Evolutionary conservation across 2,888 invertebrate species (phyloP).

Genomic region (Aspidapion aeneum): DNA sequence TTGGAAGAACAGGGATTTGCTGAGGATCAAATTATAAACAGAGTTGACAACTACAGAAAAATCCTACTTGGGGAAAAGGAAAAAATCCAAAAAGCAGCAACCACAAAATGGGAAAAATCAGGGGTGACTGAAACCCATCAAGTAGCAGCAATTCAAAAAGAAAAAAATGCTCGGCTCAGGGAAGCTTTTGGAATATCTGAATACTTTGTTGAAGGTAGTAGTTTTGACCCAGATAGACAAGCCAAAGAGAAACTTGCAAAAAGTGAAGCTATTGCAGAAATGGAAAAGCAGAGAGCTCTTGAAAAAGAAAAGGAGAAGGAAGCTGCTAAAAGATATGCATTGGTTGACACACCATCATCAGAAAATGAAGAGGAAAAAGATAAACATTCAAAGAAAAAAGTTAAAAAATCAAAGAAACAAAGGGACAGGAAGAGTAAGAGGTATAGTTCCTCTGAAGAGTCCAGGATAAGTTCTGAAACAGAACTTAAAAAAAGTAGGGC

Average conservation of each 20-base stretch:
- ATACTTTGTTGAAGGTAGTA: constrained; percentile 90
- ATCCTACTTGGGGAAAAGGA: background rate
- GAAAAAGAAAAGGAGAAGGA: constrained; percentile 52
- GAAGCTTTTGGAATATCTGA: constrained; percentile 95
- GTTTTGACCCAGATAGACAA: constrained; percentile 78
- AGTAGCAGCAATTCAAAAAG: constrained; percentile 92
- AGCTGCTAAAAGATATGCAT: constrained; percentile 57
- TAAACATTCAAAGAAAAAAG: background rate
- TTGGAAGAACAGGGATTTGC: constrained; percentile 92
- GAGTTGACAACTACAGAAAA: constrained; percentile 82
- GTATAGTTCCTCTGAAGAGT: background rate
- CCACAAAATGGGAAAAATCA: background rate
- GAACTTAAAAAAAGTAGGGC: no score
- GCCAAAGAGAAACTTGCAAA: constrained; percentile 56
- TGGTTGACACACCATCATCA: constrained; percentile 73
- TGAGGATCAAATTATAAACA: constrained; percentile 79
- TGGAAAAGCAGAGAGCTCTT: constrained; percentile 45
- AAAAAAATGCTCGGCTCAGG: constrained; percentile 89
- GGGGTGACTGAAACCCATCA: constrained; percentile 93
- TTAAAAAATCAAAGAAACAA: background rate
- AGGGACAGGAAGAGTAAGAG: background rate
- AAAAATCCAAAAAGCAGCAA: background rate
- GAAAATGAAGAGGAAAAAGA: constrained; percentile 40
- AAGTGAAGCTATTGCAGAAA: constrained; percentile 47
- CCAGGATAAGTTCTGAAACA: no score